Base-by-base conservation (phyloP, 2,888 invertebrate species). In the Bugulina stolonifera region DNA sequence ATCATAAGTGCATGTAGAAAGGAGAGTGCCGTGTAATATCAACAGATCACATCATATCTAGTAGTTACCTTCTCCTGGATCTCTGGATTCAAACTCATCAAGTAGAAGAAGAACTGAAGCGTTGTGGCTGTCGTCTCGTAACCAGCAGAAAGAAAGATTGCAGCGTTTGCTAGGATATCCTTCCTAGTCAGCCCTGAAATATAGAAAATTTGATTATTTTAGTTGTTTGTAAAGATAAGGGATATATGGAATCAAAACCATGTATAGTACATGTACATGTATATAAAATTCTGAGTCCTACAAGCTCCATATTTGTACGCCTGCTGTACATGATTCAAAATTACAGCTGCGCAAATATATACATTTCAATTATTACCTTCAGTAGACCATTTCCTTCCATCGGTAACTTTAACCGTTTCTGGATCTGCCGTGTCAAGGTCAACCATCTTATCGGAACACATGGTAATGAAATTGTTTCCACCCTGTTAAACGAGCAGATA, bases 111-210 rank as follows among this genome's bases (percentile, higher is more conserved):
- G 27, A 18, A 57, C 14, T 57, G 10, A 5, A 57, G 10, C 10
- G 57, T 23, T 25, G 14, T 23, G 57, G 57, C 10, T 10, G 23
- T 23, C 3, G 14, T 57, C 57, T 57, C 57, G 23, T 57, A 57
- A 25, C 57, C 57, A 27, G 57, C 57, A 18, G 57, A 5, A 3
- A 57, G 27, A 27, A 57, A 57, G 5, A 27, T 57, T 5, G 27
- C 10, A 23, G 57, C n/a, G 23, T 57, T 57, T 57, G 57, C 57
- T 57, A 57, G 5, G 57, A 57, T 27, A 23, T 57, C 57, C n/a
- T 23, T 23, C n/a, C 23, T 22, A 5, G 57, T 57, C n/a, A 57
- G 57, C 10, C 57, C 57, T 57, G 57, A 25, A 22, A 57, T 3
- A 57, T 57, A 23, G 43, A 5, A 43, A 5, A 43, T 5, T 43